Evolutionary conservation across 2,113 vertebrate genomes (phyloP).

Genomic region (Chunga burmeisteri): DNA sequence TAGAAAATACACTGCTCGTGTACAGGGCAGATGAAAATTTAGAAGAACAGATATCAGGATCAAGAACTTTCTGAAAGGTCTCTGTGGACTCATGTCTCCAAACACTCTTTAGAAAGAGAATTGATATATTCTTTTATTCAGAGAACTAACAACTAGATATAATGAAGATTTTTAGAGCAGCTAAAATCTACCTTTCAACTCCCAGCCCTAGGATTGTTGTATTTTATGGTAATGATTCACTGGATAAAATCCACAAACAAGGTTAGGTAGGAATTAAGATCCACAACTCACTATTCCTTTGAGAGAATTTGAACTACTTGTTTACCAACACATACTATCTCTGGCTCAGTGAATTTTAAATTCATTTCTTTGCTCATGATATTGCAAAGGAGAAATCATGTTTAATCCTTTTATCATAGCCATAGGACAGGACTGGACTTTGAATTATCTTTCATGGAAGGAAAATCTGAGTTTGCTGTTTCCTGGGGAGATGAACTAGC

Average conservation of each 20-base stretch:
- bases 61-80: background rate
- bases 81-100: background rate
- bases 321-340: background rate
- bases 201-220: background rate
- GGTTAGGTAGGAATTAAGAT: background rate
- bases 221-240: background rate
- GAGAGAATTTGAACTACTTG: background rate
- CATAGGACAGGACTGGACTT: background rate
- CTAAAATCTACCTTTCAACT: background rate
- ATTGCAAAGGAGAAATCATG: background rate
- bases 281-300: background rate
- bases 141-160: background rate
- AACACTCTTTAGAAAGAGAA: background rate
- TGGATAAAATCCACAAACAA: background rate
- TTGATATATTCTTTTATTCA: background rate
- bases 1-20: background rate
- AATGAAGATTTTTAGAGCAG: background rate
- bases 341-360: background rate
- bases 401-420: background rate
- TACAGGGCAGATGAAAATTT: background rate
- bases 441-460: background rate
- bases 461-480: background rate
- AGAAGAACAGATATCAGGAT: background rate
- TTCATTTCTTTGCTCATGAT: background rate
- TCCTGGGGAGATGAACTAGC: background rate